These are phyloP conservation scores for Stichopus chloronotus DNA, from an alignment of 35 echinoderm and acorn worm genomes.

Conservation along the genomic window DNA sequence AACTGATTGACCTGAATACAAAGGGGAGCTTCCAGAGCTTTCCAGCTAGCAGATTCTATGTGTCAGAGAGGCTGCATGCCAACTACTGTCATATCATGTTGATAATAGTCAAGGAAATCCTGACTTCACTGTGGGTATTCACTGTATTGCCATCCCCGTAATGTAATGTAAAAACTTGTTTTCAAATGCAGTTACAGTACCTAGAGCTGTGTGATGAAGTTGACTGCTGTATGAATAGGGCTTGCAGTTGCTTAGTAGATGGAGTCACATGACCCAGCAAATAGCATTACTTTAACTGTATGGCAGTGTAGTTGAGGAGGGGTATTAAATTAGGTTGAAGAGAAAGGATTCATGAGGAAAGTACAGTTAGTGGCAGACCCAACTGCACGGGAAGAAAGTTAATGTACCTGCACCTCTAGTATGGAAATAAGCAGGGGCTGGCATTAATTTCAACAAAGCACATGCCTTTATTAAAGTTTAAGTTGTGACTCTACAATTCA, in stretches of 20 bases:
- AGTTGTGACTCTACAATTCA: no score
- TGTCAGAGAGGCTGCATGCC: not conserved
- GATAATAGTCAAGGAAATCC: not conserved
- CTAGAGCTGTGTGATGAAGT: not conserved
- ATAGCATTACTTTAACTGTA: not conserved
- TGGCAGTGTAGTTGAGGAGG: no score
- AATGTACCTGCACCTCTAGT: no score
- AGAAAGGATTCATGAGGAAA: no score
- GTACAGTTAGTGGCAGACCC: no score
- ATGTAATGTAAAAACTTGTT: not conserved
- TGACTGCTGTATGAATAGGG: not conserved
- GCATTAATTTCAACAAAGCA: no score
- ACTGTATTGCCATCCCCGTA: not conserved
- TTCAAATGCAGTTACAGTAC: not conserved
- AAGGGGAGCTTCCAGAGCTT: not conserved
- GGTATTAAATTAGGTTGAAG: no score
- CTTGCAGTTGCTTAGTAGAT: not conserved
- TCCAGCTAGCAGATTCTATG: not conserved
- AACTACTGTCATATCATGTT: not conserved
- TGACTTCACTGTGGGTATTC: not conserved
- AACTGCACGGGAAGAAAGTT: no score
- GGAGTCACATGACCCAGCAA: not conserved
- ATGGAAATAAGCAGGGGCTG: no score
- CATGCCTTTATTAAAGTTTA: no score
- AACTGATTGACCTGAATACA: not conserved